Conservation (phyloP, 2,797 vertebrate species). For the Scomberomorus guttatus region DNA sequence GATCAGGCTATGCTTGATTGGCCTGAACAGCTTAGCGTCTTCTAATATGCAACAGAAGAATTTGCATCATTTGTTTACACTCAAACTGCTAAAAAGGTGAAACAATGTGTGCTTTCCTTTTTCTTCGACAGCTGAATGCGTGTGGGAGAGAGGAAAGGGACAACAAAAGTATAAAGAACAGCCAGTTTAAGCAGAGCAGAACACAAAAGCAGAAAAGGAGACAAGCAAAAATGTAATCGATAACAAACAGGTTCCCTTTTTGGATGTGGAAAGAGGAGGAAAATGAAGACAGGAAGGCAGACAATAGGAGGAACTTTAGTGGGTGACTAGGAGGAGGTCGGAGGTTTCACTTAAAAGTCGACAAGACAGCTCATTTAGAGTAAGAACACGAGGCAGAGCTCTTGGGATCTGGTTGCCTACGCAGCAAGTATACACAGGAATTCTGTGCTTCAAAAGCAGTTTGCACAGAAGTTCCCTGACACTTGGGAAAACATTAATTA, state of each 20-base stretch:
- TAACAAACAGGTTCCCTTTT: slow-evolving; percentile 43
- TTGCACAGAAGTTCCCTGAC: slow-evolving; percentile 14
- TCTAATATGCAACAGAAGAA: neutral
- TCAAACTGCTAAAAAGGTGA: neutral
- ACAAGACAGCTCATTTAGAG: slow-evolving; percentile 56
- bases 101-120: slow-evolving; percentile 2
- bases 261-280: slow-evolving; percentile 21
- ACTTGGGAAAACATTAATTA: slow-evolving; percentile 54
- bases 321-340: slow-evolving; percentile 44
- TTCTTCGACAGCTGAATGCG: slow-evolving; percentile 24
- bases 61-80: slow-evolving; percentile 24
- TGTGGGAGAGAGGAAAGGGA: slow-evolving; percentile 14
- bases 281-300: slow-evolving; percentile 21
- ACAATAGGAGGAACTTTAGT: slow-evolving; percentile 44
- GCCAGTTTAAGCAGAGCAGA: slow-evolving; percentile 28
- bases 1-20: slow-evolving; percentile 16
- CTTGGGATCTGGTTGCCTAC: slow-evolving; percentile 49
- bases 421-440: slow-evolving; percentile 26
- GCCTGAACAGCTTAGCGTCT: slow-evolving; percentile 3
- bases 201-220: slow-evolving; percentile 29
- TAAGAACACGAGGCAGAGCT: slow-evolving; percentile 44
- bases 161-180: slow-evolving; percentile 26
- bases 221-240: slow-evolving; percentile 43
- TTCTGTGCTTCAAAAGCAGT: slow-evolving; percentile 45
- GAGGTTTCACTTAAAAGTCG: slow-evolving; percentile 53